A percentile compares a stretch with the other conserved stretches of the same genome.
Evolutionary conservation across 2,797 vertebrate species (phyloP).

Genomic region (Ctenopoma multispine): DNA sequence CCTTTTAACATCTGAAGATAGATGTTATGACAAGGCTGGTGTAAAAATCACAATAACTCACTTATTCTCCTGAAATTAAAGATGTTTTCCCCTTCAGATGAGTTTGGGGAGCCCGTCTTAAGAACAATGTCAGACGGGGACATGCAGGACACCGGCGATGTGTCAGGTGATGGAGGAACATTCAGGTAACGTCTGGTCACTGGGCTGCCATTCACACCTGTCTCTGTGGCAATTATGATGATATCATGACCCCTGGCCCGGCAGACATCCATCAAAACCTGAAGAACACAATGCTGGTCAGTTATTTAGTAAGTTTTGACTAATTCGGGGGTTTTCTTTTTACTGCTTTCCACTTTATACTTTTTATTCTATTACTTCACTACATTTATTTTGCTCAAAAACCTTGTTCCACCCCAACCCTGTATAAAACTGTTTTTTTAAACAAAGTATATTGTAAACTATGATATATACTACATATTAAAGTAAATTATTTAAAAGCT

Average conservation of each 20-base stretch:
- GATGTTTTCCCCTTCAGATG: constrained; percentile 69
- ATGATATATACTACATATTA: too few species aligned
- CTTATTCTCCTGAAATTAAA: constrained; percentile 78
- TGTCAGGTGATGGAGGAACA: constrained; percentile 69
- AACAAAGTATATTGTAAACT: not conserved
- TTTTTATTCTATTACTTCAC: too few species aligned
- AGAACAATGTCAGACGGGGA: constrained; percentile 84
- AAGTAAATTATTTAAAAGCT: too few species aligned
- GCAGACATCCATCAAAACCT: constrained; percentile 81
- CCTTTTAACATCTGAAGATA: too few species aligned
- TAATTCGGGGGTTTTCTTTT: too few species aligned
- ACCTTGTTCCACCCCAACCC: too few species aligned
- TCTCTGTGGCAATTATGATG: constrained; percentile 83
- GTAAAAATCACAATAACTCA: constrained; percentile 22
- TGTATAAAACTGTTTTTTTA: too few species aligned
- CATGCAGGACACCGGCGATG: constrained; percentile 80
- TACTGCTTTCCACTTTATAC: too few species aligned
- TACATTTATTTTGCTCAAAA: too few species aligned
- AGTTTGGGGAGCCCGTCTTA: constrained; percentile 76
- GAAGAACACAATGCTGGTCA: constrained; percentile 9
- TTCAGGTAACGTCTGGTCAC: constrained; percentile 76
- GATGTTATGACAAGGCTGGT: too few species aligned
- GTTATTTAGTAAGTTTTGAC: not conserved
- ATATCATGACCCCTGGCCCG: constrained; percentile 77
- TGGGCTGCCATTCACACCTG: constrained; percentile 52